Conservation (phyloP, 2,797 vertebrate genomes). For the Melanogrammus aeglefinus region DNA sequence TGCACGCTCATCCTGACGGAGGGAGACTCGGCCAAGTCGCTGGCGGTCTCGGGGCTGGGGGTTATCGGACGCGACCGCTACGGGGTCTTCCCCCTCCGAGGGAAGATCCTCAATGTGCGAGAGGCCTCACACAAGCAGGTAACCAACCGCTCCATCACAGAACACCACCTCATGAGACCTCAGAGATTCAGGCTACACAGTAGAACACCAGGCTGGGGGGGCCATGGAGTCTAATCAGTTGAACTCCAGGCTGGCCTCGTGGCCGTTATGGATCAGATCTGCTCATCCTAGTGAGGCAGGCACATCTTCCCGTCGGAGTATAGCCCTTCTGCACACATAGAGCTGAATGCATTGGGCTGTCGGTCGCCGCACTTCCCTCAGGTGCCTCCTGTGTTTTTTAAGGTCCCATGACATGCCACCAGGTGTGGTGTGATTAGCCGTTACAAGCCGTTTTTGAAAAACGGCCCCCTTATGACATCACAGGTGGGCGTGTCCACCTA, state of each 20-base stretch:
- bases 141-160: neutral
- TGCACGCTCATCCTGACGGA: slow-evolving; percentile 90
- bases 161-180: neutral
- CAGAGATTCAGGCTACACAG: too few relatives aligned
- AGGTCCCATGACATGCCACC: too few relatives aligned
- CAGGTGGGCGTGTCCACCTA: too few relatives aligned
- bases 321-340: neutral
- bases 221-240: too few relatives aligned
- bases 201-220: too few relatives aligned
- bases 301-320: too few relatives aligned
- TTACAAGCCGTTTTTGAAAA: too few relatives aligned
- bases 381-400: neutral
- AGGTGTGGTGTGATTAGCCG: too few relatives aligned
- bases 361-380: neutral
- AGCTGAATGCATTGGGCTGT: neutral
- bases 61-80: slow-evolving; percentile 88
- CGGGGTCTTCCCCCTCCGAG: slow-evolving; percentile 86
- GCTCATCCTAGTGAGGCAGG: too few relatives aligned
- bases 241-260: too few relatives aligned
- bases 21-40: slow-evolving; percentile 87
- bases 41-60: slow-evolving; percentile 86
- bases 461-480: too few relatives aligned
- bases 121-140: slow-evolving; percentile 92
- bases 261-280: too few relatives aligned
- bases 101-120: slow-evolving; percentile 89